phyloP scores from a whole-genome alignment of 2,113 vertebrate species.

The Chelonoidis abingdonii region DNA sequence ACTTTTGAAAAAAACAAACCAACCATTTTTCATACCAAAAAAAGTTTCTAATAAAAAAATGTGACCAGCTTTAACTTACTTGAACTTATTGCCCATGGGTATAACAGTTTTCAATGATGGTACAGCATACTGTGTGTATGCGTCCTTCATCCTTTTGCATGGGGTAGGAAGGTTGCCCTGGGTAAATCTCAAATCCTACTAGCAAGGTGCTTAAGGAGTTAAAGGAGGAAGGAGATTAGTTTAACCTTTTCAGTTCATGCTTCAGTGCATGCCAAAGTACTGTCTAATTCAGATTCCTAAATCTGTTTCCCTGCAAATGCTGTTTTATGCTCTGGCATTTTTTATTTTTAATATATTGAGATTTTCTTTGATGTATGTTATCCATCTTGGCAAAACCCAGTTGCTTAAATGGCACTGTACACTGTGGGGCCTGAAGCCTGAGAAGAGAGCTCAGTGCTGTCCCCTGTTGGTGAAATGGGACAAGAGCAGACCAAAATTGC shows the following conservation, averaged over 20 bases:
- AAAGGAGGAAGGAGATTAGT: background rate
- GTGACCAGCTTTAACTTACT: background rate
- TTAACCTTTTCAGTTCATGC: background rate
- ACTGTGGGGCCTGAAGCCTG: no score
- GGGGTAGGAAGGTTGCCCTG: background rate
- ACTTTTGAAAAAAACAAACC: background rate
- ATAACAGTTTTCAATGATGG: background rate
- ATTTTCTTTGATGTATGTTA: background rate
- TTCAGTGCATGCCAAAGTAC: background rate
- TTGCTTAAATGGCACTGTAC: background rate
- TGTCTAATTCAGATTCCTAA: background rate
- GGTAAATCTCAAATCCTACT: background rate
- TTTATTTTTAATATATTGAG: background rate
- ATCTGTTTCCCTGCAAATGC: background rate
- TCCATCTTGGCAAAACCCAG: conserved; percentile 28
- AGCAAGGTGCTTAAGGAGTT: background rate
- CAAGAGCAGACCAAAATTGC: no score
- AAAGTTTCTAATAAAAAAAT: background rate
- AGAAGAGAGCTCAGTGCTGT: no score
- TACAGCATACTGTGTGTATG: background rate
- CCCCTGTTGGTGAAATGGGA: no score
- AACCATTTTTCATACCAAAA: background rate
- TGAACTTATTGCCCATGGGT: background rate
- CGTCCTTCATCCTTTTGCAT: background rate
- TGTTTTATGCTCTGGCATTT: background rate